Conservation (phyloP, 2,113 vertebrate species). For the Patagioenas fasciata region DNA sequence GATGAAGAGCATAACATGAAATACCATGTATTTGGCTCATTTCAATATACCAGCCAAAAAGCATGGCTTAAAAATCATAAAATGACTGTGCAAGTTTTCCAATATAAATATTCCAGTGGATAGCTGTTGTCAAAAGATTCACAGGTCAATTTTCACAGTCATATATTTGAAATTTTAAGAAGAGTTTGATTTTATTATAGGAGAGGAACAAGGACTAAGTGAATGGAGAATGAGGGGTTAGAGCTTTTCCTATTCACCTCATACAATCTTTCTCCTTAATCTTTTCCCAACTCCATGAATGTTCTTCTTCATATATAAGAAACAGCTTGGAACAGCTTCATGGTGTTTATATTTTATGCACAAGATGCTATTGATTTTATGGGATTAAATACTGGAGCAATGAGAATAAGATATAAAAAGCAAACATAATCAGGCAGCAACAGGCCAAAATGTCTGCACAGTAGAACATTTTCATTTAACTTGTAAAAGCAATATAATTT, state of each 20-base stretch:
- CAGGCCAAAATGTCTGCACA: conserved; percentile 29
- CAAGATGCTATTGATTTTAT: conserved; percentile 39
- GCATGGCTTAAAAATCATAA: background rate
- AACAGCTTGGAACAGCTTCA: background rate
- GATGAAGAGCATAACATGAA: conserved; percentile 39
- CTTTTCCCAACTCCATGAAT: background rate
- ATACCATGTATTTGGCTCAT: conserved; percentile 17
- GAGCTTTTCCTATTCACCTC: background rate
- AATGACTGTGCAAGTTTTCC: conserved; percentile 42
- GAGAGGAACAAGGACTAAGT: background rate
- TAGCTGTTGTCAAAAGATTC: background rate
- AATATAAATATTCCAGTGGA: background rate
- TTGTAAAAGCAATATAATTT: conserved; percentile 48
- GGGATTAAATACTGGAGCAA: conserved; percentile 39
- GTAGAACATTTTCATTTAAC: conserved; percentile 4
- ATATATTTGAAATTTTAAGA: background rate
- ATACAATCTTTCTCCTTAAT: background rate
- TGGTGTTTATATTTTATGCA: conserved; percentile 27
- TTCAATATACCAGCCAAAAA: background rate
- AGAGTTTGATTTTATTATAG: background rate
- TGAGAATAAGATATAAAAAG: conserved; percentile 6
- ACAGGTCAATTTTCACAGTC: background rate
- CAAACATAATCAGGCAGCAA: conserved; percentile 38
- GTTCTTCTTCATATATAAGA: background rate
- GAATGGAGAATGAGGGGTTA: rapidly evolving